Evolutionary conservation across 1,140 invertebrate species (phyloP).

Genomic region (Colletes gigas): DNA sequence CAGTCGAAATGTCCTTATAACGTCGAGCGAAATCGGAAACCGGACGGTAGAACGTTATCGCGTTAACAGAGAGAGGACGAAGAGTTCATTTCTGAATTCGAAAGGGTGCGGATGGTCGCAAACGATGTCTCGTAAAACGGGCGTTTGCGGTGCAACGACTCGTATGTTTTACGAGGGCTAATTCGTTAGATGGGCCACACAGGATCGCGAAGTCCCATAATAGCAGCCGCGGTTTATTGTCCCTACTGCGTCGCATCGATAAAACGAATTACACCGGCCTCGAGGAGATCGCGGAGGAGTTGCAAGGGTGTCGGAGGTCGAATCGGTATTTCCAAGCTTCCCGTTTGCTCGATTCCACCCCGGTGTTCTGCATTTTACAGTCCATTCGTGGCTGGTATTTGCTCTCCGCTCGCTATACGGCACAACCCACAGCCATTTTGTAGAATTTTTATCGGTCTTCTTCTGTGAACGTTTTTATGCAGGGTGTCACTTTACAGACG

Average conservation of each 20-base stretch:
- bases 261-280: conserved; percentile 30
- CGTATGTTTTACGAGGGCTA: conserved; percentile 38
- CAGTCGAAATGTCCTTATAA: not conserved
- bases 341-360: not conserved
- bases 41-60: not conserved
- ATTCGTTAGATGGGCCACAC: conserved; percentile 34
- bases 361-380: conserved; percentile 5
- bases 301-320: no score
- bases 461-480: no score
- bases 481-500: no score
- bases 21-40: not conserved
- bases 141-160: conserved; percentile 18
- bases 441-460: no score
- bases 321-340: not conserved
- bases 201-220: not conserved
- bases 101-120: not conserved
- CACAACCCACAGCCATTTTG: no score
- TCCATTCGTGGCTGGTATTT: not conserved
- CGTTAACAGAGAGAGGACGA: not conserved
- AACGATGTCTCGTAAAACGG: conserved; percentile 21
- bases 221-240: not conserved
- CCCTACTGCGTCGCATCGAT: conserved; percentile 17
- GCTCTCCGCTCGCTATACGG: no score
- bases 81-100: not conserved
- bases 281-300: not conserved